Conservation (phyloP, 1,140 invertebrate genomes). For the Bombus sibiricus region DNA sequence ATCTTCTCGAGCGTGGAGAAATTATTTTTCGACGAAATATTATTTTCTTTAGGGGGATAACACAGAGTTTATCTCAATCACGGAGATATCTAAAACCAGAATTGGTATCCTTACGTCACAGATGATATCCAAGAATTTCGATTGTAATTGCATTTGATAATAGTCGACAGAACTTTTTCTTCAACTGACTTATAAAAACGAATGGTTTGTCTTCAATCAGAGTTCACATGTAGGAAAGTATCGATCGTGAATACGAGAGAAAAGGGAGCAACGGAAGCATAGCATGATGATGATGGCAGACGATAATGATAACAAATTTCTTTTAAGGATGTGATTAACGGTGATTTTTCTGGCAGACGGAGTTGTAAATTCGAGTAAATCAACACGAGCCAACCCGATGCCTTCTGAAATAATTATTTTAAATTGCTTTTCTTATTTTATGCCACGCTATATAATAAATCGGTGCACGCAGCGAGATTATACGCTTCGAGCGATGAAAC, state of each 20-base stretch:
- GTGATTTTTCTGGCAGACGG: background rate
- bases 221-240: background rate
- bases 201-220: background rate
- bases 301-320: slow-evolving; percentile 11
- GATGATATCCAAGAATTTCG: background rate
- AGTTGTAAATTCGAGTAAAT: background rate
- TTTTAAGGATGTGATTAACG: slow-evolving; percentile 24
- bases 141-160: background rate
- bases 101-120: background rate
- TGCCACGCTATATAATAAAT: background rate
- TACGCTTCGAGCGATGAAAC: background rate
- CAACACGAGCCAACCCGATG: background rate
- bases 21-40: no score
- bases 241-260: background rate
- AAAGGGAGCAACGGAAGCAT: background rate
- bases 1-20: no score
- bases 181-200: background rate
- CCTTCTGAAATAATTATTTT: slow-evolving; percentile 9
- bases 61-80: no score
- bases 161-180: background rate
- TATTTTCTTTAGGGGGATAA: no score
- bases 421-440: slow-evolving; percentile 7
- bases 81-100: background rate
- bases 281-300: background rate
- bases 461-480: background rate